Evolutionary conservation across 2,888 invertebrate species (phyloP).

Genomic region (Steinernema hermaphroditum): DNA sequence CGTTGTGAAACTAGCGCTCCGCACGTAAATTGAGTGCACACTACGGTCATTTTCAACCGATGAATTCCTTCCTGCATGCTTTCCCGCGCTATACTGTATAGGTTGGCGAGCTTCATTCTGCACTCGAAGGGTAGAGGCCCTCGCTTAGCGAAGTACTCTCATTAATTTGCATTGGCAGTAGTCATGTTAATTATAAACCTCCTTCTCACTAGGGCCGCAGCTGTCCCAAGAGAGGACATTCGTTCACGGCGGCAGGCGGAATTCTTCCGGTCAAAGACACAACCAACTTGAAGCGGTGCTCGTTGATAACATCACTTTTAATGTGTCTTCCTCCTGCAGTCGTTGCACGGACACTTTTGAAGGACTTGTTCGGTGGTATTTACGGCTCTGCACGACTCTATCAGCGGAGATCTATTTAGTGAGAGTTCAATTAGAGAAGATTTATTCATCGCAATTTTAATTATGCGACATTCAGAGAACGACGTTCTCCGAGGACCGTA

Average conservation of each 20-base stretch:
- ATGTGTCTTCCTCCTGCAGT: too few species aligned
- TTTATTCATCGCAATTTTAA: constrained; percentile 24
- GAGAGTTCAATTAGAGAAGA: not conserved
- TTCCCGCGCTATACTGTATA: too few species aligned
- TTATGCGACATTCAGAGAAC: constrained; percentile 14
- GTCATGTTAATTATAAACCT: constrained; percentile 29
- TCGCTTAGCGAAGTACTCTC: not conserved
- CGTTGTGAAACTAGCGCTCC: too few species aligned
- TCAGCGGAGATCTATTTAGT: too few species aligned
- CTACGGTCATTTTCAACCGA: too few species aligned
- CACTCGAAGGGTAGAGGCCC: not conserved
- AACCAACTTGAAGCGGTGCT: not conserved
- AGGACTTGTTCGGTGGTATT: too few species aligned
- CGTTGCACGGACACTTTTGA: too few species aligned
- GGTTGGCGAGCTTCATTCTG: too few species aligned
- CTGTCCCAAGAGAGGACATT: not conserved
- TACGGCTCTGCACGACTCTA: too few species aligned
- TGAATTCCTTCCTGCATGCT: too few species aligned
- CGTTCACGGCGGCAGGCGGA: not conserved
- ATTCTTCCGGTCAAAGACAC: constrained; percentile 4
- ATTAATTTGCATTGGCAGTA: constrained; percentile 26
- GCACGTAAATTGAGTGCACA: too few species aligned
- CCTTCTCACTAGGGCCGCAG: constrained; percentile 13
- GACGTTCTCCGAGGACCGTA: not conserved
- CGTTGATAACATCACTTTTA: not conserved